Percentiles rank a stretch among this genome's conserved stretches.
Conservation (phyloP, 2,888 invertebrate species). For the Dolichopus griseipennis region DNA sequence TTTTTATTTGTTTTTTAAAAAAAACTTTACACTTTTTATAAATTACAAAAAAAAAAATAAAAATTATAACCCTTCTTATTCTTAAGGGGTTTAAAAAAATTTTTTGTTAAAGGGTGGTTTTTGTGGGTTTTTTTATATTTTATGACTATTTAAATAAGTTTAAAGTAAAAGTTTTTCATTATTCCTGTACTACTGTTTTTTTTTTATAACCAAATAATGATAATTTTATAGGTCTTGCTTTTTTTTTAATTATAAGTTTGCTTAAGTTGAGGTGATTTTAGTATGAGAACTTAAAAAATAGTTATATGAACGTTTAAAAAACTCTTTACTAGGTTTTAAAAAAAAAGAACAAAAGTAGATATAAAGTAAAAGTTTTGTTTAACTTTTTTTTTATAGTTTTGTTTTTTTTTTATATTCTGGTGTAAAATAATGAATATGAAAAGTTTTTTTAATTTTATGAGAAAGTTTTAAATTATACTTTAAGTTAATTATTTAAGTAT, state of each 20-base stretch:
- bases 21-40: background rate
- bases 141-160: background rate
- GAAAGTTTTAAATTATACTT: too few species aligned
- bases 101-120: background rate
- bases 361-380: too few species aligned
- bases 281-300: background rate
- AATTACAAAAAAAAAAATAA: background rate
- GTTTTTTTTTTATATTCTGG: too few species aligned
- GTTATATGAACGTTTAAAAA: background rate
- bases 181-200: background rate
- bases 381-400: too few species aligned
- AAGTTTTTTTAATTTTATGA: too few species aligned
- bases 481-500: too few species aligned
- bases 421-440: too few species aligned
- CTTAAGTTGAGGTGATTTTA: background rate
- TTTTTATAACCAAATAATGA: background rate
- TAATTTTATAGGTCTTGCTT: background rate
- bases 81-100: background rate
- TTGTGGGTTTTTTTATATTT: background rate
- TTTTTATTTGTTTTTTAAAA: background rate
- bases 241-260: too few species aligned
- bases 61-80: background rate
- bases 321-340: background rate
- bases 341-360: too few species aligned
- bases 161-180: background rate